Conservation (phyloP, 2,113 vertebrate species). For the Urocolius indicus region DNA sequence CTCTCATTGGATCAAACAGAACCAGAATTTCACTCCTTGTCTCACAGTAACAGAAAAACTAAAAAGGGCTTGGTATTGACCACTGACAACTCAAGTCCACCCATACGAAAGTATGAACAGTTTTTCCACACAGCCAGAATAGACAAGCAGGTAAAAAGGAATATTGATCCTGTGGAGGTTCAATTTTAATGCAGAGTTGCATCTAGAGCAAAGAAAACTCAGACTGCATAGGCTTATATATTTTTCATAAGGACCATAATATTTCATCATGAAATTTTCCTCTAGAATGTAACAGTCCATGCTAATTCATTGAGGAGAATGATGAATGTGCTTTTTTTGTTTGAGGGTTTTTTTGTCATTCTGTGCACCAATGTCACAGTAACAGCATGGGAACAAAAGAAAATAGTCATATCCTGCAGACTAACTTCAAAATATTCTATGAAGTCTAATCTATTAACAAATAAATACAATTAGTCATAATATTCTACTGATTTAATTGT, state of each 20-base stretch:
- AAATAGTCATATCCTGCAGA: background rate
- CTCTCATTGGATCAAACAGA: background rate
- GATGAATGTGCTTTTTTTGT: background rate
- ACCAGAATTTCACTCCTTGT: background rate
- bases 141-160: background rate
- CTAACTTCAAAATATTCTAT: background rate
- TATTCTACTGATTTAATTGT: background rate
- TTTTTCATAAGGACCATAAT: background rate
- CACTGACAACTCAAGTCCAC: background rate
- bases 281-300: background rate
- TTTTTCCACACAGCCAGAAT: background rate
- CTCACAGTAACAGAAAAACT: background rate
- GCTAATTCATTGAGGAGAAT: background rate
- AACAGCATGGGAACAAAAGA: background rate
- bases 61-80: background rate
- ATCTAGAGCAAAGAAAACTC: background rate
- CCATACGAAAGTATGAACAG: background rate
- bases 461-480: background rate
- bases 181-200: background rate
- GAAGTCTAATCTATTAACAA: background rate
- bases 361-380: background rate
- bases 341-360: background rate
- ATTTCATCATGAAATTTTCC: background rate
- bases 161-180: background rate
- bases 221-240: background rate